Conservation (phyloP, 2,113 vertebrate species). For the Pseudonaja textilis region DNA sequence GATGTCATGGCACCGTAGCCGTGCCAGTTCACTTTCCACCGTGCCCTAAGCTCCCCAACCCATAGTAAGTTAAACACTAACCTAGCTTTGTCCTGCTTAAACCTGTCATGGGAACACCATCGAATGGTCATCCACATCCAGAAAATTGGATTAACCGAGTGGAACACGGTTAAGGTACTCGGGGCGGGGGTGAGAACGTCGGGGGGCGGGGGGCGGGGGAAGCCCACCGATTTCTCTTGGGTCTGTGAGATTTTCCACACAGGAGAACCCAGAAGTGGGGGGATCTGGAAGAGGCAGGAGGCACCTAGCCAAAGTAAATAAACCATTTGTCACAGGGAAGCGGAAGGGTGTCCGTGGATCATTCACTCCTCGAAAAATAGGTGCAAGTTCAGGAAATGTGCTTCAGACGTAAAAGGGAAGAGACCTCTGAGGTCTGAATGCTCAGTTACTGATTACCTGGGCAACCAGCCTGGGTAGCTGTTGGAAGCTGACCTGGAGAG, state of each 20-base stretch:
- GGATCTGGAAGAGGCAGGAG: not conserved
- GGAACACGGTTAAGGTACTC: not conserved
- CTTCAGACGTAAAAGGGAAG: not conserved
- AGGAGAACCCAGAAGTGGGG: not conserved
- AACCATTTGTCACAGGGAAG: not conserved
- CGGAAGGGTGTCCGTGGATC: not conserved
- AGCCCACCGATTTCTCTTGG: not conserved
- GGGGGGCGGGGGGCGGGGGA: accelerated
- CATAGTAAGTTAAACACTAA: not conserved
- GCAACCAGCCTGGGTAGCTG: not conserved
- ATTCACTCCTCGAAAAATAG: not conserved
- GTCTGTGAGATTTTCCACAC: not conserved
- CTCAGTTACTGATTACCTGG: slow-evolving; percentile 21
- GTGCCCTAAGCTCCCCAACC: not conserved
- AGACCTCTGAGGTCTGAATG: not conserved
- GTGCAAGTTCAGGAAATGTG: not conserved
- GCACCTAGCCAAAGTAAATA: slow-evolving; percentile 9
- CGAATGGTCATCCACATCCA: not conserved
- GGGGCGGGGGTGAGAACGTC: not conserved
- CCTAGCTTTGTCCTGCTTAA: not conserved
- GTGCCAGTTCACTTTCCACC: not conserved
- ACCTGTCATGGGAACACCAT: too few relatives aligned
- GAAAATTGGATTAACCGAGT: not conserved
- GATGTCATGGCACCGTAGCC: not conserved
- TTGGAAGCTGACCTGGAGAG: not conserved